A percentile compares a stretch with the other conserved stretches of the same genome.
Evolutionary conservation across 2,888 invertebrate species (phyloP).

Genomic region (Epsilonema sp.): DNA sequence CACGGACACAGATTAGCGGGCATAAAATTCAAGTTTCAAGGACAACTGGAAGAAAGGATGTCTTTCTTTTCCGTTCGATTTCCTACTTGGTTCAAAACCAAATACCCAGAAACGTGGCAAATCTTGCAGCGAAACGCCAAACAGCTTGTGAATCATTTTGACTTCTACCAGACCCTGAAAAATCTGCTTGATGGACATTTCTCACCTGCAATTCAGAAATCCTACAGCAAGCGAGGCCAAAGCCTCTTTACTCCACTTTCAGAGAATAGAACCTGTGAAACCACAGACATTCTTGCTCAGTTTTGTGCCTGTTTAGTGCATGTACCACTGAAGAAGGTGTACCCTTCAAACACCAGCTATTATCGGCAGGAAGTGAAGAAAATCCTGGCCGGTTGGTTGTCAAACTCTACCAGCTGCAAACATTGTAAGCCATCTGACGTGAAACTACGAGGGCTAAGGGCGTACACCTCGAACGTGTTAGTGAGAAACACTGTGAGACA

Average conservation of each 20-base stretch:
- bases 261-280: background rate
- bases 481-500: too few species aligned
- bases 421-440: too few species aligned
- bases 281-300: background rate
- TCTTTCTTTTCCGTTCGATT: background rate
- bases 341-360: too few species aligned
- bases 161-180: background rate
- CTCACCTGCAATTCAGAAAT: background rate
- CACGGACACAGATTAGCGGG: background rate
- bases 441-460: too few species aligned
- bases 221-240: background rate
- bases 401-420: too few species aligned
- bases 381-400: too few species aligned
- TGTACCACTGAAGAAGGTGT: background rate
- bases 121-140: background rate
- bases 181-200: background rate
- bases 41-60: conserved; percentile 1
- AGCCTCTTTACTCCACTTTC: background rate
- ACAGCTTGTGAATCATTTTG: background rate
- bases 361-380: too few species aligned
- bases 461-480: too few species aligned
- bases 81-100: background rate
- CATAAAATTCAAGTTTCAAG: background rate
- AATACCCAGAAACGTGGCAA: background rate
- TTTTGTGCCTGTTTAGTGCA: background rate